Evolutionary conservation across 2,797 vertebrate genomes (phyloP), one percentile per base, ranked within the genome.

Genomic region (Trachurus trachurus): DNA sequence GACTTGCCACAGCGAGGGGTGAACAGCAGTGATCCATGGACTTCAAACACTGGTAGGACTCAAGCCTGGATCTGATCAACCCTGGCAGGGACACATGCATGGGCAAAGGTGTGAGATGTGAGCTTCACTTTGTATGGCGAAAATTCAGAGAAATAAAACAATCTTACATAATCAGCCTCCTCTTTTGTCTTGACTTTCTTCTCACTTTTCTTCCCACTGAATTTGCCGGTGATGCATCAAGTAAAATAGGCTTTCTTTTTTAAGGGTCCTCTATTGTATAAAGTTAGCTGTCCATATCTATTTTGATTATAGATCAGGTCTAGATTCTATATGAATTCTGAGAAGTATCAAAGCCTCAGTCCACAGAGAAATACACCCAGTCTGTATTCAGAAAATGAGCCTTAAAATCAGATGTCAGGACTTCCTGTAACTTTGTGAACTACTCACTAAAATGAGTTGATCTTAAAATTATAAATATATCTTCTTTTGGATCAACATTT

Each of bases 21-120:
- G 26, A 69, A 40, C 76, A 65, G 68, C 66, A 67, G 47, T 5
- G 58, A 84, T 69, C 63, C 6, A 40, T 59, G 19, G 17, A 66
- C 71, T 81, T 83, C 79, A 84, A 83, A 79, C 57, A 65, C 3
- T 0, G 12, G 66, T 1, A 15, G 78, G 57, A 83, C 65, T 62
- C n/a, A 17, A 67, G 63, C 62, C 68, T 62, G 65, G 37, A 62
- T 71, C 58, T 63, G 74, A 84, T 65, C 49, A 56, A 21, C 7
- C 3, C 66, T 40, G 62, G 42, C 50, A 57, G 49, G 7, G 37
- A 80, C 52, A 71, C 63, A 40, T 31, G 17, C 50, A 44, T 2
- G n/a, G 19, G 31, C 6, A 31, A 53, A 67, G 21, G 22, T 21
- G 73, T 75, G 19, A 47, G 3, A 68, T 54, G 19, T 68, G n/a